phyloP scores from a whole-genome alignment of 2,113 vertebrate species.

The Petromus typicus region DNA sequence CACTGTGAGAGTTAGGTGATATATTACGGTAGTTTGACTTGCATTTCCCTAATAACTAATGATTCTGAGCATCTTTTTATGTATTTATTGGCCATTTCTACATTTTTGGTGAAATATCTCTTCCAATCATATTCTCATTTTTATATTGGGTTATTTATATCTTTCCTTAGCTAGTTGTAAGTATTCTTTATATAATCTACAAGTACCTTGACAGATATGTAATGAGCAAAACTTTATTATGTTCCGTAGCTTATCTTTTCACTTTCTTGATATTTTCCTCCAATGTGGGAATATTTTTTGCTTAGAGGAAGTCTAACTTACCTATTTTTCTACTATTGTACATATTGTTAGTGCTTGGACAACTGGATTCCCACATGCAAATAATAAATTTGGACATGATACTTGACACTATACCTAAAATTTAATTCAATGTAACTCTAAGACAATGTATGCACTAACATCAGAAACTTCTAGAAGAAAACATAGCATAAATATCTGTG shows the following conservation, averaged over 20 bases:
- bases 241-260: not conserved
- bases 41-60: not conserved
- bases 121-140: not conserved
- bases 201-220: not conserved
- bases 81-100: not conserved
- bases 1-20: not conserved
- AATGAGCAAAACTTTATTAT: not conserved
- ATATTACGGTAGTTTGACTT: not conserved
- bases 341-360: not conserved
- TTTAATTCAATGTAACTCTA: not conserved
- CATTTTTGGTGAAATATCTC: not conserved
- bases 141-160: not conserved
- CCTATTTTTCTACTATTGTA: not conserved
- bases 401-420: not conserved
- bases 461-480: conserved; percentile 5
- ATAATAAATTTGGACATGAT: not conserved
- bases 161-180: not conserved
- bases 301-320: not conserved
- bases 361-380: not conserved
- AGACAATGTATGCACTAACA: not conserved
- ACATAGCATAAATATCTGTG: not conserved
- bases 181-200: not conserved
- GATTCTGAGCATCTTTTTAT: not conserved
- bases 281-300: not conserved
- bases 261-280: not conserved